phyloP scores from a whole-genome alignment of 2,797 vertebrate genomes.

The Ctenosaura bakeri region DNA sequence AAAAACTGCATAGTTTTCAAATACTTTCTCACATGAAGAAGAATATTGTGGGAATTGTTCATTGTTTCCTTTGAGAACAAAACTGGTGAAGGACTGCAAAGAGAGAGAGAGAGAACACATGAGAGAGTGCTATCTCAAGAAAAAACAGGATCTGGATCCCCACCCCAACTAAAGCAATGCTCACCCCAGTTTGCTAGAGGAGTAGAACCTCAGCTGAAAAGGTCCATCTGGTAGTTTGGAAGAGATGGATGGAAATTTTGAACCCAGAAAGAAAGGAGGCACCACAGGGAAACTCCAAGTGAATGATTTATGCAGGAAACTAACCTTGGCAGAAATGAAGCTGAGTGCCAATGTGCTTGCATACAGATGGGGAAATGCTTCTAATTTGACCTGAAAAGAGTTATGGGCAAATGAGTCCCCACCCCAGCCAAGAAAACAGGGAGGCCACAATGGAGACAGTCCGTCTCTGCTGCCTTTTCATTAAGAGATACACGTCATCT shows the following conservation, averaged over 20 bases:
- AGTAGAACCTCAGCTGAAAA: not conserved
- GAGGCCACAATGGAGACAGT: slow-evolving; percentile 66
- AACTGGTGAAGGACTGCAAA: too few relatives aligned
- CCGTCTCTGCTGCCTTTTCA: slow-evolving; percentile 73
- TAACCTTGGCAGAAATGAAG: slow-evolving; percentile 76
- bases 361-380: slow-evolving; percentile 67
- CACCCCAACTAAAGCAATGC: accelerated
- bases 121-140: too few relatives aligned
- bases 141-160: not conserved
- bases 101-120: too few relatives aligned
- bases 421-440: slow-evolving; percentile 42
- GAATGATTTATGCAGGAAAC: slow-evolving; percentile 74
- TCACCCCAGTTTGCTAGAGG: accelerated
- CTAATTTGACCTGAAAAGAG: slow-evolving; percentile 75
- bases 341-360: slow-evolving; percentile 76
- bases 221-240: not conserved
- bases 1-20: too few relatives aligned
- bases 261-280: slow-evolving; percentile 65
- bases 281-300: slow-evolving; percentile 63
- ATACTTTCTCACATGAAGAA: too few relatives aligned
- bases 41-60: too few relatives aligned
- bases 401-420: slow-evolving; percentile 70
- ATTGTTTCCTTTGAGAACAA: too few relatives aligned
- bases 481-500: slow-evolving; percentile 74
- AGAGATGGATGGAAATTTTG: slow-evolving; percentile 10